Percentiles rank a stretch among this genome's conserved stretches.
phyloP scores from a whole-genome alignment of 2,888 invertebrate genomes.

The Linnaemya tessellans region DNA sequence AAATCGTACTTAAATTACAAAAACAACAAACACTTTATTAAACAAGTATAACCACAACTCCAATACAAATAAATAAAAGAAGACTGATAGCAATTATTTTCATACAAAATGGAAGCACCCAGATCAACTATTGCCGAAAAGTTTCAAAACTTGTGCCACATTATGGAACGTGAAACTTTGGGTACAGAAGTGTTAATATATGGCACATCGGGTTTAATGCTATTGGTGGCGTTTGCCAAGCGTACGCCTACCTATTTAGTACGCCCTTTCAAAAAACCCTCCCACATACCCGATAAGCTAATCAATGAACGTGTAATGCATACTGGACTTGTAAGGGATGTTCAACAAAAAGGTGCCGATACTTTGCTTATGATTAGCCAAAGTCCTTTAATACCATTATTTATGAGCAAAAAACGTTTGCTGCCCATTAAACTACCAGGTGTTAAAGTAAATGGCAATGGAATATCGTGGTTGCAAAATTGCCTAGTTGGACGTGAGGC shows the following conservation, averaged over 20 bases:
- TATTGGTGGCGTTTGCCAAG: constrained; percentile 78
- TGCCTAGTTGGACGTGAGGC: constrained; percentile 83
- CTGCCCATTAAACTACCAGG: constrained; percentile 80
- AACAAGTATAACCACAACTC: constrained; percentile 1
- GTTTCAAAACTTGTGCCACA: constrained; percentile 79
- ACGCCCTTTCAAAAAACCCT: constrained; percentile 80
- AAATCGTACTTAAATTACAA: constrained; percentile 41
- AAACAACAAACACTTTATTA: neutral
- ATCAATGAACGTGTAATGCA: constrained; percentile 80
- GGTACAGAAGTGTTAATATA: constrained; percentile 78
- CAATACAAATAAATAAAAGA: constrained; percentile 13
- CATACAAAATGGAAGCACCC: constrained; percentile 73
- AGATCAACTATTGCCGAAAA: constrained; percentile 75
- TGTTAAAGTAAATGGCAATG: constrained; percentile 81
- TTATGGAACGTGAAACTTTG: constrained; percentile 78
- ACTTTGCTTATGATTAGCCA: constrained; percentile 79
- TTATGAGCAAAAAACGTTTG: constrained; percentile 76
- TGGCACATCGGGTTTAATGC: constrained; percentile 78
- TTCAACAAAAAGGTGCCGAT: constrained; percentile 78
- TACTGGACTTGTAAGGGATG: constrained; percentile 77
- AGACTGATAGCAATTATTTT: constrained; percentile 31
- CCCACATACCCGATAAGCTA: constrained; percentile 79
- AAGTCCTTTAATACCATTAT: constrained; percentile 78
- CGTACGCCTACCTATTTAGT: constrained; percentile 79
- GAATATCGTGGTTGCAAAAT: constrained; percentile 84